Evolutionary conservation across 64 coral and sea anemone species (phyloP).

Genomic region (Stylophora pistillata): DNA sequence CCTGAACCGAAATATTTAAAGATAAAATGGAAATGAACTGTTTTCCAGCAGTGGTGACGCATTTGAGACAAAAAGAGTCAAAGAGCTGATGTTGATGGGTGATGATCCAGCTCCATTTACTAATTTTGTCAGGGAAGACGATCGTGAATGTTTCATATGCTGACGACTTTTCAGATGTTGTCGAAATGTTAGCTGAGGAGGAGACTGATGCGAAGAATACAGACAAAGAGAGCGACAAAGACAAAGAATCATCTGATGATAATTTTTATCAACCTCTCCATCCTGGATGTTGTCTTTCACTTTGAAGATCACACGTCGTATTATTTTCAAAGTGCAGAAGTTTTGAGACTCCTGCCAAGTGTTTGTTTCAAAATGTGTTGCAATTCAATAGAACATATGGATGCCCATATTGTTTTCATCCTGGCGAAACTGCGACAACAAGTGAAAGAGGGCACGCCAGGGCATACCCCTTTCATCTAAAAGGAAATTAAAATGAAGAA

Average conservation of each 20-base stretch:
- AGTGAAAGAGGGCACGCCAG: conserved; percentile 35
- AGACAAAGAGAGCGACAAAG: background rate
- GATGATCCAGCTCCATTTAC: conserved; percentile 6
- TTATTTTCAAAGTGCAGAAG: conserved; percentile 52
- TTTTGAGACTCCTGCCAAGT: conserved; percentile 53
- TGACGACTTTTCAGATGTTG: background rate
- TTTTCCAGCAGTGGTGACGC: background rate
- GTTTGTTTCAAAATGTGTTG: conserved; percentile 43
- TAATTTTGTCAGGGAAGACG: background rate
- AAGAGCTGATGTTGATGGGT: too few relatives aligned
- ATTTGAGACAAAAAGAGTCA: background rate
- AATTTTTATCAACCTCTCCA: background rate
- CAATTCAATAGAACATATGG: conserved; percentile 64
- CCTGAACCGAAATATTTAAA: background rate
- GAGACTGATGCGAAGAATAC: background rate
- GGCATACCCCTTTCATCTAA: conserved; percentile 27
- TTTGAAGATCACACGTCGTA: conserved; percentile 15
- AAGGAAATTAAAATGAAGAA: conserved; percentile 4
- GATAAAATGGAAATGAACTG: background rate
- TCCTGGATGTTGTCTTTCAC: background rate
- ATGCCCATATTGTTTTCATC: conserved; percentile 38
- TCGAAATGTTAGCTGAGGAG: background rate
- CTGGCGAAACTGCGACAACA: conserved; percentile 52
- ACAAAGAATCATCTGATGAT: background rate
- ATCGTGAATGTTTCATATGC: background rate